Conservation (phyloP, 2,888 invertebrate species). For the Cyrtodaria siliqua region DNA sequence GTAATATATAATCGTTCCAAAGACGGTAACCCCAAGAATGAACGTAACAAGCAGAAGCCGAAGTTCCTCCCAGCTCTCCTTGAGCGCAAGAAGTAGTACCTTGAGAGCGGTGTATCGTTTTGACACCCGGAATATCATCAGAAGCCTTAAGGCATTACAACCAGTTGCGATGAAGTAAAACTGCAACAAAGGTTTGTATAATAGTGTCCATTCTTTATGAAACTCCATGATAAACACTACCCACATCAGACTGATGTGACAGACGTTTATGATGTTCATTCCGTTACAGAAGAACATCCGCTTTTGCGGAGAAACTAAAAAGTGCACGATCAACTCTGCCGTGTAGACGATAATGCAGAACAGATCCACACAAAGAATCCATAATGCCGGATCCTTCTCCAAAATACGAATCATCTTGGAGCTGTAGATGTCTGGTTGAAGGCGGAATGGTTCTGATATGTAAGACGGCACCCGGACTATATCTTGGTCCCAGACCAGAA, state of each 20-base stretch:
- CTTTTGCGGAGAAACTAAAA: neutral
- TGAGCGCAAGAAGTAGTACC: constrained; percentile 1
- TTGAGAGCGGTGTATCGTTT: too few relatives aligned
- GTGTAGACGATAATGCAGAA: too few relatives aligned
- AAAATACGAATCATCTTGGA: too few relatives aligned
- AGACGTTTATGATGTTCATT: neutral
- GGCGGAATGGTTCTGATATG: neutral
- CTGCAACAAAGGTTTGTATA: too few relatives aligned
- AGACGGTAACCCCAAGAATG: neutral
- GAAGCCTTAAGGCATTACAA: too few relatives aligned
- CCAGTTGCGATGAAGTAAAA: too few relatives aligned
- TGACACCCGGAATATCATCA: too few relatives aligned
- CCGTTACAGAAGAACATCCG: neutral
- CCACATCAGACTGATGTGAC: neutral
- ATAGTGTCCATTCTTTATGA: too few relatives aligned
- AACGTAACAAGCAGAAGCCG: neutral
- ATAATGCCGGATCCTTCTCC: too few relatives aligned
- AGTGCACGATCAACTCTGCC: neutral
- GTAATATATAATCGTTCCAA: constrained; percentile 9
- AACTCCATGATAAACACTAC: neutral
- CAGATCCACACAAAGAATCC: too few relatives aligned
- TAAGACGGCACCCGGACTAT: neutral
- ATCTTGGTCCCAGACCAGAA: neutral
- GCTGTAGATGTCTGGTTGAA: too few relatives aligned
- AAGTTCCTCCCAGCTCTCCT: neutral